These are phyloP conservation scores for Garra rufa DNA, from an alignment of 2,113 vertebrate genomes.

Conservation along the genomic window DNA sequence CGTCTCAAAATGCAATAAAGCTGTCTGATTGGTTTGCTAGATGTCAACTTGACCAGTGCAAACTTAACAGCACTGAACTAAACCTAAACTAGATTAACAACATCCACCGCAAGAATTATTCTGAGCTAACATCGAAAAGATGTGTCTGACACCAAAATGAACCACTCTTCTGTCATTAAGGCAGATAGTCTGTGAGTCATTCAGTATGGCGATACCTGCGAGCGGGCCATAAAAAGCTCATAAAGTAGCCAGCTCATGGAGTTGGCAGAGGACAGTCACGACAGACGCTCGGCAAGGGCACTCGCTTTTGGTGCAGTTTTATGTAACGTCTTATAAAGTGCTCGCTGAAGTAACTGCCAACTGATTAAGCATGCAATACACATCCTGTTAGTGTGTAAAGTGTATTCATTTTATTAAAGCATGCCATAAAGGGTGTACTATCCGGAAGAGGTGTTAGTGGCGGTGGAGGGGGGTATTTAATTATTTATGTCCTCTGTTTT, in stretches of 20 bases:
- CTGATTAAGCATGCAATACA: constrained; percentile 44
- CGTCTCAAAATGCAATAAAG: background rate
- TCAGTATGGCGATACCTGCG: constrained; percentile 22
- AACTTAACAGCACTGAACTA: background rate
- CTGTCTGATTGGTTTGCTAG: background rate
- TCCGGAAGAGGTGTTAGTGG: constrained; percentile 3
- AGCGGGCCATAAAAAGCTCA: constrained; percentile 50
- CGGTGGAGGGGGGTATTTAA: constrained; percentile 37
- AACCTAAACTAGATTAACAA: background rate
- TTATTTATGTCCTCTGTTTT: constrained; percentile 57
- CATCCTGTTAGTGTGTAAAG: constrained; percentile 49
- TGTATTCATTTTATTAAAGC: constrained; percentile 58
- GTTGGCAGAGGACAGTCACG: constrained; percentile 44
- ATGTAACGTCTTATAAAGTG: constrained; percentile 45
- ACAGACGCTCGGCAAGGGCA: constrained; percentile 47
- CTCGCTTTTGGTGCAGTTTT: constrained; percentile 47
- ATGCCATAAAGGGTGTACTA: background rate
- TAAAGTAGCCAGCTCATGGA: constrained; percentile 36
- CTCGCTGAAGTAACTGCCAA: constrained; percentile 46
- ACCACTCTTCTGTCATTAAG: constrained; percentile 36
- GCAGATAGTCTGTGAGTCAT: background rate
- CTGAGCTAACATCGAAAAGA: background rate
- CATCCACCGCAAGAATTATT: background rate
- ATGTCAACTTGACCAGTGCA: background rate
- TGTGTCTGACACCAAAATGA: background rate